These are phyloP conservation scores for Ursus arctos DNA, from an alignment of 2,113 vertebrate genomes.

Conservation along the genomic window DNA sequence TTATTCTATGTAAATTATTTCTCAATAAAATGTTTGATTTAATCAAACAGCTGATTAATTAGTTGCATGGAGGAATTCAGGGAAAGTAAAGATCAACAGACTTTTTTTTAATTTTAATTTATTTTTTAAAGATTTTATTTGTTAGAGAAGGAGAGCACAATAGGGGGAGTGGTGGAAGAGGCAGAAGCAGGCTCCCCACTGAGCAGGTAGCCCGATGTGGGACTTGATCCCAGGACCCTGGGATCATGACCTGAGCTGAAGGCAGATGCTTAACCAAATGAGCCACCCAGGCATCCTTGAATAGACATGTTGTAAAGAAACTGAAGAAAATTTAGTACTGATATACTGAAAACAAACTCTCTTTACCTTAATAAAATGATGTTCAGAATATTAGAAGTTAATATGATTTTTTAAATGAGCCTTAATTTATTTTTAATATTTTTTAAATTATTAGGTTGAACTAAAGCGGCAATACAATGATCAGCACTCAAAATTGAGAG, in stretches of 20 bases:
- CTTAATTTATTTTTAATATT: slow-evolving; percentile 58
- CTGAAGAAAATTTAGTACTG: background rate
- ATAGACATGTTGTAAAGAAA: slow-evolving; percentile 6
- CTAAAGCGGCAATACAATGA: slow-evolving; percentile 98
- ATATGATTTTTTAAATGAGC: slow-evolving; percentile 14
- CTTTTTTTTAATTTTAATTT: background rate
- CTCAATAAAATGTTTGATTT: background rate
- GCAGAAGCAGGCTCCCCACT: background rate
- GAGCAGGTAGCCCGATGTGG: background rate
- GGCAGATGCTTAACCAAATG: background rate
- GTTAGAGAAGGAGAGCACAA: background rate
- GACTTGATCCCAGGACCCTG: background rate
- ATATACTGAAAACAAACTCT: slow-evolving; percentile 6
- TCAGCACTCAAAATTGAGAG: slow-evolving; percentile 93
- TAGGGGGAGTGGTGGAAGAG: background rate
- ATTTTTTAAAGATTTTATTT: background rate
- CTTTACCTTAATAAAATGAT: slow-evolving; percentile 1
- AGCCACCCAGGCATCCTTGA: background rate
- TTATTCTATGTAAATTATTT: background rate
- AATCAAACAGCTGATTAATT: slow-evolving; percentile 25
- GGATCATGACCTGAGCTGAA: background rate
- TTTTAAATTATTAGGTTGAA: slow-evolving; percentile 91
- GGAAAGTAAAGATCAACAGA: slow-evolving; percentile 1
- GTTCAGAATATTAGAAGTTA: slow-evolving; percentile 43
- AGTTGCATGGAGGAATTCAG: background rate